Percentiles rank a stretch among this genome's conserved stretches.
Evolutionary conservation across 1,140 invertebrate genomes (phyloP).

Genomic region (Geopemphigus sp.): DNA sequence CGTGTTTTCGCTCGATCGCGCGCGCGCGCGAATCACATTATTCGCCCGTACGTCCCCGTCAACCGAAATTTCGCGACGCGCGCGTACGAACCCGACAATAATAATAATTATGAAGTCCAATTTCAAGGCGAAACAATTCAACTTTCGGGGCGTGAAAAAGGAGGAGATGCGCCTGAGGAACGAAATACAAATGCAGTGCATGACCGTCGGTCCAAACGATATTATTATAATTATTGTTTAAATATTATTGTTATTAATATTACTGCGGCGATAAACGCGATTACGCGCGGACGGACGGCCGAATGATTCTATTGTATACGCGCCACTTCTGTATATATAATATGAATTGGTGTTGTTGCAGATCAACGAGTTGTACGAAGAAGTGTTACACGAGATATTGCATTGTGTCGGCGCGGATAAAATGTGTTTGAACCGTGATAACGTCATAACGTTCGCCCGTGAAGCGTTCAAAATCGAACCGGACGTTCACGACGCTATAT

Average conservation of each 20-base stretch:
- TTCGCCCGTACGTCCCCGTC: slow-evolving; percentile 5
- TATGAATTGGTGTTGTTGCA: slow-evolving; percentile 57
- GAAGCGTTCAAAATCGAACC: slow-evolving; percentile 83
- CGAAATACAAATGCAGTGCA: slow-evolving; percentile 66
- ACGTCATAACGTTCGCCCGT: slow-evolving; percentile 78
- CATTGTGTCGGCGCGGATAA: slow-evolving; percentile 86
- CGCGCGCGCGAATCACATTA: no score
- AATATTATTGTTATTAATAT: no score
- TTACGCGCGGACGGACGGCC: no score
- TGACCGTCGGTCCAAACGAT: slow-evolving; percentile 67
- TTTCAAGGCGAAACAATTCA: slow-evolving; percentile 52
- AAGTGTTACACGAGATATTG: slow-evolving; percentile 87
- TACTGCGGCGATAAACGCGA: no score
- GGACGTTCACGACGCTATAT: slow-evolving; percentile 68
- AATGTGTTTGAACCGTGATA: slow-evolving; percentile 66
- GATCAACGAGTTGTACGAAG: slow-evolving; percentile 88
- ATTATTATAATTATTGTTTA: slow-evolving; percentile 1
- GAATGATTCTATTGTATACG: no score
- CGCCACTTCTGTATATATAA: background rate
- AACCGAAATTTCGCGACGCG: background rate
- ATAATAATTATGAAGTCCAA: slow-evolving; percentile 30
- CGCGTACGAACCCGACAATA: no score
- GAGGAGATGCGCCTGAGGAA: slow-evolving; percentile 70
- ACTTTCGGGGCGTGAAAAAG: slow-evolving; percentile 74
- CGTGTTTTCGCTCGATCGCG: no score